Evolutionary conservation across 1,140 invertebrate species (phyloP).

Genomic region (Cherax quadricarinatus): DNA sequence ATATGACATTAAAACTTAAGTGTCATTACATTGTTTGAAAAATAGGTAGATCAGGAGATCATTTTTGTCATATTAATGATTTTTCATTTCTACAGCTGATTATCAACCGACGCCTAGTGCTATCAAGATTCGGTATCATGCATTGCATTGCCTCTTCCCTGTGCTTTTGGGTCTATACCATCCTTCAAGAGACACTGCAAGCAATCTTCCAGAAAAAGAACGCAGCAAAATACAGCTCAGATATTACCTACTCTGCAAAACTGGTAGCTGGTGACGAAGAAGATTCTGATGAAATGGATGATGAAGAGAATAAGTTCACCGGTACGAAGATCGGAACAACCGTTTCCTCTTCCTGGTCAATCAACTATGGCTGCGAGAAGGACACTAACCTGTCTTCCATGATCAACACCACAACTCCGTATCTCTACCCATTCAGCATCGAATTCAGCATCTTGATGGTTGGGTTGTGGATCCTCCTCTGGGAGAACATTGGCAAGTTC

Average conservation of each 20-base stretch:
- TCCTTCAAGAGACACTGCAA: conserved; percentile 83
- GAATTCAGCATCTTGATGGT: conserved; percentile 87
- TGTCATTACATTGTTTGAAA: too few species aligned
- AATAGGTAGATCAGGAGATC: too few species aligned
- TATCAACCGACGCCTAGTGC: conserved; percentile 80
- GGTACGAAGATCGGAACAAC: conserved; percentile 26
- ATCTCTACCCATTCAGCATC: conserved; percentile 85
- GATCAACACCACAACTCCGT: conserved; percentile 80
- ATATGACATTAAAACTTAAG: too few species aligned
- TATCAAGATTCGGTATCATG: conserved; percentile 85
- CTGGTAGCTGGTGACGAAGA: conserved; percentile 29
- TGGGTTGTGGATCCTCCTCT: conserved; percentile 85
- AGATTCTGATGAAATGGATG: conserved; percentile 60
- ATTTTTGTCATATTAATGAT: too few species aligned
- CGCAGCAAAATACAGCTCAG: conserved; percentile 15
- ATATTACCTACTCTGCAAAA: neutral
- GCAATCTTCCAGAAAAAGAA: conserved; percentile 68
- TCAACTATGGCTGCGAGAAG: conserved; percentile 73
- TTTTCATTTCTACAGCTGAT: conserved; percentile 78
- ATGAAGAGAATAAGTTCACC: conserved; percentile 43
- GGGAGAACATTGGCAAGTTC: conserved; percentile 84
- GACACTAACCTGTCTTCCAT: conserved; percentile 78
- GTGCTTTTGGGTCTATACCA: conserved; percentile 86
- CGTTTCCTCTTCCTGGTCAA: conserved; percentile 42
- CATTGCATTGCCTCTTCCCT: conserved; percentile 85